Conservation (phyloP, 2,888 invertebrate genomes). For the Piscicola geometra region DNA sequence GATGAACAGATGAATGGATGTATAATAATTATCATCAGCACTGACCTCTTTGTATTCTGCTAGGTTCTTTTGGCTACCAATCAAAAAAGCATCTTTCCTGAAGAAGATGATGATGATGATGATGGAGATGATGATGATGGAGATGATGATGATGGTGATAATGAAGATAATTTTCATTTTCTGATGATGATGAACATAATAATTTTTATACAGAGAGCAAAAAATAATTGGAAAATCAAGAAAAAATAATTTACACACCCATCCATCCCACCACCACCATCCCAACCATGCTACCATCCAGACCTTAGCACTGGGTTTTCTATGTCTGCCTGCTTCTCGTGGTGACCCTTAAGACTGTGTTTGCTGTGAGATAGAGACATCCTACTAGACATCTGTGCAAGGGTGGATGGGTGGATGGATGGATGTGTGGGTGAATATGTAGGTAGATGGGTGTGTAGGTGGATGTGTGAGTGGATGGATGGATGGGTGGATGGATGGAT, state of each 20-base stretch:
- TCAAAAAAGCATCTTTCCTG: slow-evolving; percentile 28
- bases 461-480: no score
- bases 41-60: slow-evolving; percentile 62
- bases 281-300: neutral
- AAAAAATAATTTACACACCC: no score
- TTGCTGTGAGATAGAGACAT: slow-evolving; percentile 22
- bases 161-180: no score
- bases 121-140: no score
- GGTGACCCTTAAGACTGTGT: slow-evolving; percentile 31
- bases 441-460: neutral
- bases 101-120: no score
- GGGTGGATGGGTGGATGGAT: no score
- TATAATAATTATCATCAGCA: slow-evolving; percentile 57
- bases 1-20: no score
- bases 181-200: no score
- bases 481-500: no score
- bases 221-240: no score
- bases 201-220: no score
- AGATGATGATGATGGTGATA: neutral
- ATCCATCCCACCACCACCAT: neutral
- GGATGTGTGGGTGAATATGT: neutral
- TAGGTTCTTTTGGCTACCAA: slow-evolving; percentile 36
- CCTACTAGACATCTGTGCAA: slow-evolving; percentile 8
- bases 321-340: slow-evolving; percentile 26
- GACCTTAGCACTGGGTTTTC: slow-evolving; percentile 30